Evolutionary conservation across 2,113 vertebrate genomes (phyloP).

Genomic region (Machaerirhynchus nigripectus): DNA sequence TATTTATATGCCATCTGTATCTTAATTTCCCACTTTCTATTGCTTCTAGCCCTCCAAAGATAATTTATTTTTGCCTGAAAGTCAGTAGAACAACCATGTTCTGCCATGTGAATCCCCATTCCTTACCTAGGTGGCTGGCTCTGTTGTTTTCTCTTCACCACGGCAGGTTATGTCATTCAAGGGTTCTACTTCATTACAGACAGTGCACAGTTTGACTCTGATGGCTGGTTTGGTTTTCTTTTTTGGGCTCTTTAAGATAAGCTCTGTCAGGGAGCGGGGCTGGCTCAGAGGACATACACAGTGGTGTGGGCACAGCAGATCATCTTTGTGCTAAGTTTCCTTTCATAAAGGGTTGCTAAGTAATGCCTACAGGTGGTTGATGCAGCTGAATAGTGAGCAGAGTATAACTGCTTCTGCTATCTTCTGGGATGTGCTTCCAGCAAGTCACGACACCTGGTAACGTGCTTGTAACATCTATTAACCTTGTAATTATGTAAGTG

Average conservation of each 20-base stretch:
- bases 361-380: neutral
- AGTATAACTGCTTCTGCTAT: slow-evolving; percentile 19
- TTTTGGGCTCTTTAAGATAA: neutral
- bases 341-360: neutral
- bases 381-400: neutral
- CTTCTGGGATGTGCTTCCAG: slow-evolving; percentile 21
- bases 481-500: slow-evolving; percentile 28
- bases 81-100: neutral
- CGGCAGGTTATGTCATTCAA: neutral
- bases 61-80: neutral
- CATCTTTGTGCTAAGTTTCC: neutral
- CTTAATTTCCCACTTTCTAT: neutral
- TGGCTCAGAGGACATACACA: neutral
- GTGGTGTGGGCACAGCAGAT: neutral
- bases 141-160: neutral
- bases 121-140: neutral
- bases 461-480: neutral
- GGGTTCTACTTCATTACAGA: neutral
- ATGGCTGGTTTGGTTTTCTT: neutral
- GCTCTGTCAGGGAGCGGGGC: neutral
- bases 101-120: neutral
- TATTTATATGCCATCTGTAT: neutral
- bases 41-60: neutral
- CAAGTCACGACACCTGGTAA: slow-evolving; percentile 26
- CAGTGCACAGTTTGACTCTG: neutral